Conservation (phyloP, 1,140 invertebrate species). For the Heterodera carotae region DNA sequence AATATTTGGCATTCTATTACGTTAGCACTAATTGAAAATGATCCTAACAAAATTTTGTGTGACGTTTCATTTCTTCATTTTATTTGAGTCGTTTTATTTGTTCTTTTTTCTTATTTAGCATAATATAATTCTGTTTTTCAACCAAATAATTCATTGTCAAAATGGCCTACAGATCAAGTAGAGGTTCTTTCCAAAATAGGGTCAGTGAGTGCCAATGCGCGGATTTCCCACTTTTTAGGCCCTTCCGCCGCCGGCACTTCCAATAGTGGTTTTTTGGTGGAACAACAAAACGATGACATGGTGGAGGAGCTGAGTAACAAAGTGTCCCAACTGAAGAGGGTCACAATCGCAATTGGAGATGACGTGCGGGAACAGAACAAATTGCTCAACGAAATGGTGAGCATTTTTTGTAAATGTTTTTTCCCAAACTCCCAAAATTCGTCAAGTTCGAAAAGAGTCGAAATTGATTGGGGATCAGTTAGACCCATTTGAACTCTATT, state of each 20-base stretch:
- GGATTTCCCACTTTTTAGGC: slow-evolving; percentile 21
- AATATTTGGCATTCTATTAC: too few relatives aligned
- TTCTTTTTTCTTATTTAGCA: too few relatives aligned
- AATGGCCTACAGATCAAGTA: slow-evolving; percentile 48
- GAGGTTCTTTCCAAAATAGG: slow-evolving; percentile 32
- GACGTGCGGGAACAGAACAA: slow-evolving; percentile 63
- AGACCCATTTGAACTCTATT: too few relatives aligned
- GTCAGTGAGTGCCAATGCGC: background rate
- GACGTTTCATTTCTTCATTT: too few relatives aligned
- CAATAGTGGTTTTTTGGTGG: slow-evolving; percentile 40
- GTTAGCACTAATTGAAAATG: too few relatives aligned
- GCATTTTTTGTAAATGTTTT: slow-evolving; percentile 24
- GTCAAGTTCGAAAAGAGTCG: too few relatives aligned
- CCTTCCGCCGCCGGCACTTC: slow-evolving; percentile 17
- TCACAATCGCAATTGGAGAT: slow-evolving; percentile 61
- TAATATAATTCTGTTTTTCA: too few relatives aligned
- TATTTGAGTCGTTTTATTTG: too few relatives aligned
- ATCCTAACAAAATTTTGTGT: too few relatives aligned
- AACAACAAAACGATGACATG: slow-evolving; percentile 60
- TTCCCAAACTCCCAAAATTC: too few relatives aligned
- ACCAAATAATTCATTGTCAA: background rate
- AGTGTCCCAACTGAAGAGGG: slow-evolving; percentile 50
- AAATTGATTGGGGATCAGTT: too few relatives aligned
- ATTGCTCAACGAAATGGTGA: slow-evolving; percentile 55
- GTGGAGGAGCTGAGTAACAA: slow-evolving; percentile 52